A percentile compares a stretch with the other conserved stretches of the same genome.
Evolutionary conservation across 2,888 invertebrate species (phyloP).

Genomic region (Cataglyphis livida): DNA sequence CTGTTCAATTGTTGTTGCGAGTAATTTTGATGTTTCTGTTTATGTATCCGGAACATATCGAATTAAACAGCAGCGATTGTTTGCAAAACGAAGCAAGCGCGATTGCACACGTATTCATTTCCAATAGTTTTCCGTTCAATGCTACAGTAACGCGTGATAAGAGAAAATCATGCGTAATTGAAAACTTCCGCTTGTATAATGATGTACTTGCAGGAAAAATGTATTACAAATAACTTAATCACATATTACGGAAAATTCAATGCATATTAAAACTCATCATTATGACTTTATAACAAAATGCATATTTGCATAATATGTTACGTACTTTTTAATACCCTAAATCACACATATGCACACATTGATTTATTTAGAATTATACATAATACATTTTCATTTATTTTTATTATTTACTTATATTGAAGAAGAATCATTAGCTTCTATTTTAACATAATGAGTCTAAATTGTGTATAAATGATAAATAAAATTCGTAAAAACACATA

Average conservation of each 20-base stretch:
- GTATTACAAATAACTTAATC: background rate
- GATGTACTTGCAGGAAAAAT: background rate
- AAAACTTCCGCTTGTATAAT: background rate
- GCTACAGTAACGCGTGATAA: background rate
- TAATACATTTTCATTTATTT: background rate
- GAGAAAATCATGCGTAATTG: slow-evolving; percentile 1
- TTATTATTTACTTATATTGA: background rate
- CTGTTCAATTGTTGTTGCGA: slow-evolving; percentile 20
- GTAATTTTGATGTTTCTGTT: slow-evolving; percentile 60
- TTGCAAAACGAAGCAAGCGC: slow-evolving; percentile 33
- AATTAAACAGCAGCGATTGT: slow-evolving; percentile 61
- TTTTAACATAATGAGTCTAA: too few relatives aligned
- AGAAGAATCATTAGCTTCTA: too few relatives aligned
- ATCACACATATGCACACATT: background rate
- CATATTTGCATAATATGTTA: background rate
- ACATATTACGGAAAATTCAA: background rate
- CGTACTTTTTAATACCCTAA: background rate
- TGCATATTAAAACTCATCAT: background rate
- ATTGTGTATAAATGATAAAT: too few relatives aligned
- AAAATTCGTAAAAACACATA: too few relatives aligned
- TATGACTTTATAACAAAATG: background rate
- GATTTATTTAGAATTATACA: background rate
- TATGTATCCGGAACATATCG: slow-evolving; percentile 57
- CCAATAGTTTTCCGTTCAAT: slow-evolving; percentile 10
- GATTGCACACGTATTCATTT: slow-evolving; percentile 16